Evolutionary conservation across 2,888 invertebrate species (phyloP), one percentile per base, ranked within the genome.

Genomic region (Ennomos fuscantarius): DNA sequence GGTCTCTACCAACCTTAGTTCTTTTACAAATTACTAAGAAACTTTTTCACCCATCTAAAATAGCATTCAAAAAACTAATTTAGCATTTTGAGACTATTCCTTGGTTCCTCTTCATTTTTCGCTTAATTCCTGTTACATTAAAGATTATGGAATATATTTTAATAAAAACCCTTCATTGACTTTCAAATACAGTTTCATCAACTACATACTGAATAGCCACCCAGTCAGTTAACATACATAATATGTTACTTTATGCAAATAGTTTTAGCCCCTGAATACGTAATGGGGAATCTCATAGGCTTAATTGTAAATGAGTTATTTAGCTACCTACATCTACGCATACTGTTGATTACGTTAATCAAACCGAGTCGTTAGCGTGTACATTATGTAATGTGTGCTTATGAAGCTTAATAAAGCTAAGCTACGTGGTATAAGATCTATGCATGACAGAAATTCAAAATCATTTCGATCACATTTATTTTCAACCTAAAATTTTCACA

Each of bases 211-310:
- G 35, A 57, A 52, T 48, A 43, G 33, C 46, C 37, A 51, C 35
- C 15, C 15, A 58, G 47, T 45, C 40, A 43, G 58, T 59, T 55
- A 59, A 43, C 53, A 52, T 39, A 31, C 54, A 47, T 62, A 50
- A 62, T 55, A 49, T 49, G 50, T 48, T 59, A 64, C 61, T 54
- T 49, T 60, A 65, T 65, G 64, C 57, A 62, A 65, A 65, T 65
- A 55, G 57, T 55, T 62, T 53, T 55, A 62, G 55, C 55, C 62
- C 41, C 60, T 55, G 62, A 65, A 65, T 65, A 57, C 50, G 44
- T 64, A 57, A 57, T 57, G 35, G 31, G 42, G 43, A 49, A 57
- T 52, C 46, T 56, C 57, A 50, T 42, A 55, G 53, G 53, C 58
- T 53, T 59, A 59, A 55, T 53, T 47, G 50, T 62, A 52, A 62